Percentiles rank a stretch among this genome's conserved stretches.
phyloP scores from a whole-genome alignment of 1,140 invertebrate genomes.

The Zelostemma sp. region DNA sequence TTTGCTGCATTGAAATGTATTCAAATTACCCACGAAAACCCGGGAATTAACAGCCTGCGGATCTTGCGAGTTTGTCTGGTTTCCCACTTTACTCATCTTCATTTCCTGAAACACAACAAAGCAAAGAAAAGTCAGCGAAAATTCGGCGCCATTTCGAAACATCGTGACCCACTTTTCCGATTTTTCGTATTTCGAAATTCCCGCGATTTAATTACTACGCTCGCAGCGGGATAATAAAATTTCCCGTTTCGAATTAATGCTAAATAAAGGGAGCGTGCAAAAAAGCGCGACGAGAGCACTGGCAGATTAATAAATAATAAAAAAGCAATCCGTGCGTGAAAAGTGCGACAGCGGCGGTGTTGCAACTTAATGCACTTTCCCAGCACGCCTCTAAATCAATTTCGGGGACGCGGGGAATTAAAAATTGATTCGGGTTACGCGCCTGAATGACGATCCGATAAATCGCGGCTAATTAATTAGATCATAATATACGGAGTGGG shows the following conservation, averaged over 20 bases:
- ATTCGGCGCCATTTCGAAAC: too few relatives aligned
- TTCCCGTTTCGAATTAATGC: not conserved
- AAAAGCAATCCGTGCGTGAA: slow-evolving; percentile 40
- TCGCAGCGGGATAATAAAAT: too few relatives aligned
- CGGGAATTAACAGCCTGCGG: slow-evolving; percentile 89
- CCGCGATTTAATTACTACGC: too few relatives aligned
- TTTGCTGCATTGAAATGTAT: slow-evolving; percentile 90
- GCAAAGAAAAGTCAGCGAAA: too few relatives aligned
- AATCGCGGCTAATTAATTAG: slow-evolving; percentile 41
- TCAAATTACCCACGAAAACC: slow-evolving; percentile 91
- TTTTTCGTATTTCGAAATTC: too few relatives aligned
- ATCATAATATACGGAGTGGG: slow-evolving; percentile 35
- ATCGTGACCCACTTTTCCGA: too few relatives aligned
- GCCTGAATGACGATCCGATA: slow-evolving; percentile 32
- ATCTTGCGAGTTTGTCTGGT: slow-evolving; percentile 90
- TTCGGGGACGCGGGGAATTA: slow-evolving; percentile 30
- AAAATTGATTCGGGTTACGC: slow-evolving; percentile 44
- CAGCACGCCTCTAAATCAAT: slow-evolving; percentile 41
- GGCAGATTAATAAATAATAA: slow-evolving; percentile 39
- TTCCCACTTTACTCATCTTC: slow-evolving; percentile 88
- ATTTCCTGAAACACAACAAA: slow-evolving; percentile 66
- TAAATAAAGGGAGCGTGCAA: slow-evolving; percentile 14
- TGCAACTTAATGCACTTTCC: slow-evolving; percentile 43
- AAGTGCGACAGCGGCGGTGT: slow-evolving; percentile 28
- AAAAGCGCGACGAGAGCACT: slow-evolving; percentile 16